Evolutionary conservation across 1,140 invertebrate species (phyloP).

Genomic region (Zaprionus ornatus): DNA sequence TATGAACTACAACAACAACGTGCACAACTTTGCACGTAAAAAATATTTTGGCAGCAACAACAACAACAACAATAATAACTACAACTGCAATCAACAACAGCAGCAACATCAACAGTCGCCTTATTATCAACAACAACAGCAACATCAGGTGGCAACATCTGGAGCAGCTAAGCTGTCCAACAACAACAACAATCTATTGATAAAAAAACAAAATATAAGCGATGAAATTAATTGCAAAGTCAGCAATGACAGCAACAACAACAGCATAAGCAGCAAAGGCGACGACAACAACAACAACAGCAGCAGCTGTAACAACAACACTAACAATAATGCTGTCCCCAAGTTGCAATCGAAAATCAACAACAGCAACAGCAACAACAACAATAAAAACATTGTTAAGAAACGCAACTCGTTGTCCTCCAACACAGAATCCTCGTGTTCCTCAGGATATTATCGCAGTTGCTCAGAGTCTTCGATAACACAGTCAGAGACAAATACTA

Average conservation of each 20-base stretch:
- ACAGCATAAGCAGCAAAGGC: conserved; percentile 25
- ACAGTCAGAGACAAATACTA: neutral
- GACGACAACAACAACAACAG: conserved; percentile 24
- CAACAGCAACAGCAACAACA: conserved; percentile 38
- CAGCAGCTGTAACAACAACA: conserved; percentile 16
- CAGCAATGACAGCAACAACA: conserved; percentile 50
- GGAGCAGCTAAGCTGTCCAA: conserved; percentile 19
- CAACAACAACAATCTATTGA: conserved; percentile 55
- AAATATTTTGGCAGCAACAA: conserved; percentile 55
- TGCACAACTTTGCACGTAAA: conserved; percentile 47
- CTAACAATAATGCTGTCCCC: neutral
- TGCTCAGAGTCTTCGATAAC: conserved; percentile 38
- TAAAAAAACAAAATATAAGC: conserved; percentile 64
- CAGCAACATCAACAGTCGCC: conserved; percentile 34
- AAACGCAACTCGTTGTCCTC: conserved; percentile 54
- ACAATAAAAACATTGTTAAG: conserved; percentile 37
- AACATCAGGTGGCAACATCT: conserved; percentile 28
- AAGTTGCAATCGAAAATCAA: conserved; percentile 21
- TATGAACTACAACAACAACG: conserved; percentile 39
- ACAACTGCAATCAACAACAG: conserved; percentile 38
- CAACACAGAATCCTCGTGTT: conserved; percentile 40
- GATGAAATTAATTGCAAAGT: conserved; percentile 39
- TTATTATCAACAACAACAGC: conserved; percentile 50
- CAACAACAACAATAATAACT: conserved; percentile 41
- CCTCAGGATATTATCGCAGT: conserved; percentile 46